Conservation (phyloP, 2,113 vertebrate genomes). For the Rhinichthys klamathensis region DNA sequence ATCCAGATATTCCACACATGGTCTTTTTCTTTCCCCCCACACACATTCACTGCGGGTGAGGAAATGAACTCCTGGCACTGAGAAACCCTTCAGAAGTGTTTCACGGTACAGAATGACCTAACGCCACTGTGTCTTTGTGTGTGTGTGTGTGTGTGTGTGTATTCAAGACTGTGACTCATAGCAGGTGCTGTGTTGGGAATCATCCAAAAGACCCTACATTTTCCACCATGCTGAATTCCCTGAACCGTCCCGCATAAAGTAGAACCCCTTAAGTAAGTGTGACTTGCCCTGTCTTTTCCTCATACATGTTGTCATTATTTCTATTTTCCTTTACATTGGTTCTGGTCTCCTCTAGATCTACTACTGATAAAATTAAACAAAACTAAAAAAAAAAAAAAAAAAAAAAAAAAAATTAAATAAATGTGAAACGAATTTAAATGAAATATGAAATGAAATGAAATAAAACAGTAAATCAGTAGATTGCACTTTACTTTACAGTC, state of each 20-base stretch:
- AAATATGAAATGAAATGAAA: too few species aligned
- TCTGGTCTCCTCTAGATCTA: not conserved
- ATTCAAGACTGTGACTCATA: not conserved
- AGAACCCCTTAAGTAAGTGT: not conserved
- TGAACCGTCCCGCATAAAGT: not conserved
- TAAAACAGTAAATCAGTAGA: too few species aligned
- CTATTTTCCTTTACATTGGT: not conserved
- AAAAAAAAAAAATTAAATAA: too few species aligned
- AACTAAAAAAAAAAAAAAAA: too few species aligned
- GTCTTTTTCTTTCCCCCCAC: not conserved
- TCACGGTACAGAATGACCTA: conserved; percentile 6
- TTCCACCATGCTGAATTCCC: not conserved
- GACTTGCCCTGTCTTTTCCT: too few species aligned
- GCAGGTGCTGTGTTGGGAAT: conserved; percentile 1
- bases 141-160: not conserved
- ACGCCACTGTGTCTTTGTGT: not conserved
- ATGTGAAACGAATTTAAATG: too few species aligned
- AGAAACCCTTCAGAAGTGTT: not conserved
- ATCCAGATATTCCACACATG: not conserved
- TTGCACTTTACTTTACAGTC: too few species aligned
- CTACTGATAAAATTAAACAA: too few species aligned
- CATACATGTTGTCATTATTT: not conserved
- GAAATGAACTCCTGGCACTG: not conserved
- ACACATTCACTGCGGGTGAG: not conserved
- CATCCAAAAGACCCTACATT: not conserved